A percentile compares a stretch with the other conserved stretches of the same genome.
Conservation (phyloP, 2,888 invertebrate species). For the Drosophila mimetica region DNA sequence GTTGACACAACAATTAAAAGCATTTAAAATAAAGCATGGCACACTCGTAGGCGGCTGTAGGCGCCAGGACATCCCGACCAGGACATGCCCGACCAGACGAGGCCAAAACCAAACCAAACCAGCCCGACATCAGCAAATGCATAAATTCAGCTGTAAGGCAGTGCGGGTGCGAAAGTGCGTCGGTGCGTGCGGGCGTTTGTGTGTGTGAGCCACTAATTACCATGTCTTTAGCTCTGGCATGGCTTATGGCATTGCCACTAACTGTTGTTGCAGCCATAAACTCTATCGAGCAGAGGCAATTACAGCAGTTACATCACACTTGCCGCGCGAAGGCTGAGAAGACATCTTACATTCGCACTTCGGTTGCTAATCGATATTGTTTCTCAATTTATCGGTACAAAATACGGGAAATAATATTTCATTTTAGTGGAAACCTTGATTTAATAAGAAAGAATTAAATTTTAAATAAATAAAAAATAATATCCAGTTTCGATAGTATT, state of each 20-base stretch:
- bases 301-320: slow-evolving; percentile 8
- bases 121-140: slow-evolving; percentile 63
- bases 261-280: slow-evolving; percentile 49
- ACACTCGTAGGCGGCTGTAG: slow-evolving; percentile 55
- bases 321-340: background rate
- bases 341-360: background rate
- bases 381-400: background rate
- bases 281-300: slow-evolving; percentile 14
- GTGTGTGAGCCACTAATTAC: slow-evolving; percentile 71
- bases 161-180: slow-evolving; percentile 17
- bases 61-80: slow-evolving; percentile 47
- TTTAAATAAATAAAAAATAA: no score
- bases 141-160: slow-evolving; percentile 64
- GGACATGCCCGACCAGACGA: slow-evolving; percentile 15
- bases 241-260: slow-evolving; percentile 76
- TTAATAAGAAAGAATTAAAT: no score
- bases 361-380: background rate
- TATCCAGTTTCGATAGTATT: no score
- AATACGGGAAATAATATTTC: no score
- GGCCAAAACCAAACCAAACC: slow-evolving; percentile 11
- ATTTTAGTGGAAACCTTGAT: no score
- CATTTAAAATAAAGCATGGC: slow-evolving; percentile 79
- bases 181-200: slow-evolving; percentile 15
- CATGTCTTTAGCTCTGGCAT: slow-evolving; percentile 75
- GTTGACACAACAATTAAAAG: slow-evolving; percentile 81